A percentile compares a stretch with the other conserved stretches of the same genome.
Conservation (phyloP, 2,888 invertebrate genomes). For the Eueremaeus valkanovi region DNA sequence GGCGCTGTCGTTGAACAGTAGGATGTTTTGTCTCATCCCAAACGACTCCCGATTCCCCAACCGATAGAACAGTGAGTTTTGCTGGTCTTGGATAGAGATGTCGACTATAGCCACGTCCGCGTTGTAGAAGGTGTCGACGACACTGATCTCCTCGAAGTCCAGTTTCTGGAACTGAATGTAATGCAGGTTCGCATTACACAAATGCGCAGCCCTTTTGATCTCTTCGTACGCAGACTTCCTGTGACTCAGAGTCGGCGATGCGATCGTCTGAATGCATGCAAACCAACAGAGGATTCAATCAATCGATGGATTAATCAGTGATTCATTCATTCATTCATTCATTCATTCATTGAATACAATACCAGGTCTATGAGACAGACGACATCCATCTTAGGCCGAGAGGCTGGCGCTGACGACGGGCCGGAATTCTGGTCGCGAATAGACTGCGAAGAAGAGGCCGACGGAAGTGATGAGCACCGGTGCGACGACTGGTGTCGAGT, state of each 20-base stretch:
- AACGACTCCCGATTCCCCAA: slow-evolving; percentile 95
- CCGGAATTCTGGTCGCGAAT: not conserved
- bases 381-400: slow-evolving; percentile 71
- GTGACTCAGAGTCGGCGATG: slow-evolving; percentile 58
- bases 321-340: not conserved
- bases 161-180: slow-evolving; percentile 67
- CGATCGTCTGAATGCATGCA: slow-evolving; percentile 23
- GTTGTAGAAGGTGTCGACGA: slow-evolving; percentile 92
- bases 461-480: slow-evolving; percentile 22
- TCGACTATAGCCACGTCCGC: slow-evolving; percentile 97
- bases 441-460: not conserved
- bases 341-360: slow-evolving; percentile 37
- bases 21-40: slow-evolving; percentile 90
- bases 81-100: slow-evolving; percentile 70
- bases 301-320: not conserved
- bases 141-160: slow-evolving; percentile 91
- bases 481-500: not conserved
- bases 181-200: slow-evolving; percentile 73
- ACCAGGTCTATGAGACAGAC: slow-evolving; percentile 78
- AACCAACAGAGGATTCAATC: too few relatives aligned
- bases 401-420: slow-evolving; percentile 22
- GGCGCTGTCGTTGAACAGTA: slow-evolving; percentile 83
- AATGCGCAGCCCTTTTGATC: slow-evolving; percentile 70
- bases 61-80: slow-evolving; percentile 90
- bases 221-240: slow-evolving; percentile 78